phyloP scores from a whole-genome alignment of 2,113 vertebrate genomes.

The Dasyurus viverrinus region DNA sequence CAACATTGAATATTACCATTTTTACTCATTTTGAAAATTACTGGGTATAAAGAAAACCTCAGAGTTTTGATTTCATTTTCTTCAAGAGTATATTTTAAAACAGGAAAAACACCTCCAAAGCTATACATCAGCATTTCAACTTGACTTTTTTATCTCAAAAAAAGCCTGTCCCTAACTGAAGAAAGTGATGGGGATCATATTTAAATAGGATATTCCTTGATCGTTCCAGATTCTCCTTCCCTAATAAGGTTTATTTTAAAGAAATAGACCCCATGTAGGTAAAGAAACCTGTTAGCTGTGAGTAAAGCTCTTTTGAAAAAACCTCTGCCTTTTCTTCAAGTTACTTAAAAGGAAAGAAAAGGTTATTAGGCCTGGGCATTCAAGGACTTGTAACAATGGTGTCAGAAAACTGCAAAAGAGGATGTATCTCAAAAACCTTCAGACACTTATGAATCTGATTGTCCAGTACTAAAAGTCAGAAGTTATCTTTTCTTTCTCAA shows the following conservation, averaged over 20 bases:
- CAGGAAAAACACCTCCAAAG: not conserved
- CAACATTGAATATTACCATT: not conserved
- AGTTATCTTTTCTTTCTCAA: not conserved
- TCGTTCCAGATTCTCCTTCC: not conserved
- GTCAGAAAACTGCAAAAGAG: not conserved
- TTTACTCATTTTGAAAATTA: not conserved
- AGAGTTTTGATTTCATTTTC: not conserved
- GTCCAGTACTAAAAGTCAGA: not conserved
- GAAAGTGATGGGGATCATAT: not conserved
- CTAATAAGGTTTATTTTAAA: not conserved
- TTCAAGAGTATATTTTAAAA: not conserved
- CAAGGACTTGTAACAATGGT: not conserved
- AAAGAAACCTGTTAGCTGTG: not conserved
- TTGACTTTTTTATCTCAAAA: not conserved
- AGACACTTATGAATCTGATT: not conserved
- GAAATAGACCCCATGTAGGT: not conserved
- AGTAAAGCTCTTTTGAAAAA: not conserved
- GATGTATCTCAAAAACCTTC: not conserved
- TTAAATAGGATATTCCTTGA: not conserved
- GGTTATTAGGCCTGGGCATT: not conserved
- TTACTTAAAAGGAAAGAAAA: not conserved
- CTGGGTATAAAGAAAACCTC: not conserved
- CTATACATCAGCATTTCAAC: not conserved
- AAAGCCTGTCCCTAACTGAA: not conserved
- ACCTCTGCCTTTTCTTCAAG: not conserved